Conservation (phyloP, 23 tunicate genomes). For the Styela plicata region DNA sequence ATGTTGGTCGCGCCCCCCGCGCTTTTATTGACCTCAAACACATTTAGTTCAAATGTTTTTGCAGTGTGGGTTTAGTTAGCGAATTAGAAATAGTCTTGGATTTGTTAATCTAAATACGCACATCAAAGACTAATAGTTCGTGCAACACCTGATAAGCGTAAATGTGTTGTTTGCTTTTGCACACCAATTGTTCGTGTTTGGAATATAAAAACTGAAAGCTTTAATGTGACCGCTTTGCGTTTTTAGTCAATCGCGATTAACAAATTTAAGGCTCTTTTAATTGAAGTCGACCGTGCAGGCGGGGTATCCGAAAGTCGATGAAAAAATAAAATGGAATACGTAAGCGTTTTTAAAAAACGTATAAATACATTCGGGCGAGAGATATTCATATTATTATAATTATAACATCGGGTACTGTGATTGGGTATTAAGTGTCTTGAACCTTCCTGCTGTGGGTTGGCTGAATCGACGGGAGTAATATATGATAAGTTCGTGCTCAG, state of each 20-base stretch:
- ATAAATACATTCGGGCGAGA: neutral
- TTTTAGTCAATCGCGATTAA: neutral
- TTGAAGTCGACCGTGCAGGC: conserved; percentile 13
- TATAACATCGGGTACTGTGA: neutral
- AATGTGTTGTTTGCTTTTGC: conserved; percentile 22
- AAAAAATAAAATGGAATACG: neutral
- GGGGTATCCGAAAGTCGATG: neutral
- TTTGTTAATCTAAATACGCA: neutral
- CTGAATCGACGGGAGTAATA: neutral
- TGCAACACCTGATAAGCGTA: conserved; percentile 29
- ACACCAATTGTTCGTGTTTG: neutral
- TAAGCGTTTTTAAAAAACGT: too few species aligned
- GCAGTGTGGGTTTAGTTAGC: neutral
- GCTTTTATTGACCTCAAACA: neutral
- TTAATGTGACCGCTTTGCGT: neutral
- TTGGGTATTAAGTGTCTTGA: neutral
- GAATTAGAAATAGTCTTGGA: neutral
- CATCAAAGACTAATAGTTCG: neutral
- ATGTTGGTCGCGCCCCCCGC: neutral
- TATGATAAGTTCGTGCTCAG: neutral
- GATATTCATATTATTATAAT: neutral
- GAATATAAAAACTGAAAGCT: neutral
- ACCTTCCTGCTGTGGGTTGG: neutral
- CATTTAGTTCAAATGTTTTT: neutral
- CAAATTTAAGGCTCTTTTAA: conserved; percentile 5